Evolutionary conservation across 2,797 vertebrate genomes (phyloP), one percentile per base, ranked within the genome.

Genomic region (Caiman crocodilus): DNA sequence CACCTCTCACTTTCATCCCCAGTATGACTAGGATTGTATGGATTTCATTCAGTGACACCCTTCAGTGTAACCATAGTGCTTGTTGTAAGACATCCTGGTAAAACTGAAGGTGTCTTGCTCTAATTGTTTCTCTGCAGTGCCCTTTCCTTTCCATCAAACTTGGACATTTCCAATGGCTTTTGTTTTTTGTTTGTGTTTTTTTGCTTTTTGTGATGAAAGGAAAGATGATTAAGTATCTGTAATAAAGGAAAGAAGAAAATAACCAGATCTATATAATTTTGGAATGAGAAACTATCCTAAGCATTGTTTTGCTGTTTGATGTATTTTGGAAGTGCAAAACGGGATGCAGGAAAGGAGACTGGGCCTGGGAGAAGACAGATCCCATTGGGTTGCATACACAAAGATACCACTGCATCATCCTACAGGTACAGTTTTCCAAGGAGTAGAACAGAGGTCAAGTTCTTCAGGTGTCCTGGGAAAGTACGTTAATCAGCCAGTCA

Each of bases 261-360:
- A 97, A 96, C 95, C 95, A 97, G 95, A 96, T 91, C 85, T 92
- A 91, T 94, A 96, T 94, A 95, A 82, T 93, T 97, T 93, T 13
- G 79, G 93, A 95, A 88, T 96, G 92, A 97, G 93, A 88, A 95
- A 90, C 94, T 88, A 94, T 96, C 92, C 50, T 84, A 5, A 91
- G 85, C 76, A 94, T 96, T 96, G 91, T 95, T 96, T 96, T 96
- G 87, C 82, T 95, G 85, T 94, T 94, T 92, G 87, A 96, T 82
- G 67, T 59, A 64, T 69, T 92, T 84, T 74, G 90, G 89, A 94
- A 95, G 88, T 89, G 95, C 85, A 79, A 84, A 79, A 92, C 93
- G 94, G 89, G 94, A 82, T 25, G 30, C 87, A 92, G 95, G 87
- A 92, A 87, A 90, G 78, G 64, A 28, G 82, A 76, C 85, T 58